A percentile compares a stretch with the other conserved stretches of the same genome.
Evolutionary conservation across 2,888 invertebrate genomes (phyloP).

Genomic region (Cantharis lateralis): DNA sequence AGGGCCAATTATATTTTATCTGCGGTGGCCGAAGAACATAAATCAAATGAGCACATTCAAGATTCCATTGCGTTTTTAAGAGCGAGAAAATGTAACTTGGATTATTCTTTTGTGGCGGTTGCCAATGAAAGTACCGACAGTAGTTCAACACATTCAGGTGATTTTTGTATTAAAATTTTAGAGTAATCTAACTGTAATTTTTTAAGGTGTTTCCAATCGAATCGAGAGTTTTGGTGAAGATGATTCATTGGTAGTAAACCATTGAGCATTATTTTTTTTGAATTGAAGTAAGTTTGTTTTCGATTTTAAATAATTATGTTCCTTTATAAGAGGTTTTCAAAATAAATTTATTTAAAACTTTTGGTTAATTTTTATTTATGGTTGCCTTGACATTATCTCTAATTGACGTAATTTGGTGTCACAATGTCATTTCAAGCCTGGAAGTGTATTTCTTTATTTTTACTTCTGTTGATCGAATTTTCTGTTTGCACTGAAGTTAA

Average conservation of each 20-base stretch:
- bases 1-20: neutral
- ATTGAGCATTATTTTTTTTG: neutral
- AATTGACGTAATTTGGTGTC: too few species aligned
- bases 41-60: neutral
- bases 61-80: neutral
- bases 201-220: neutral
- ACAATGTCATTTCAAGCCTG: too few species aligned
- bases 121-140: neutral
- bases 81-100: neutral
- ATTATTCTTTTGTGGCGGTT: neutral
- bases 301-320: too few species aligned
- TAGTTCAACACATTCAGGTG: neutral
- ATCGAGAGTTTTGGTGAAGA: neutral
- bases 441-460: too few species aligned
- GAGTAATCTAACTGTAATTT: neutral
- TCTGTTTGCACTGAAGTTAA: too few species aligned
- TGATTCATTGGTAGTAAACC: neutral
- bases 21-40: neutral
- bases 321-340: too few species aligned
- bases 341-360: too few species aligned
- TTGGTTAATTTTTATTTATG: too few species aligned
- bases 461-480: too few species aligned
- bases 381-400: too few species aligned
- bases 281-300: neutral
- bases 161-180: neutral